phyloP scores from a whole-genome alignment of 2,113 vertebrate species.

The Crotophaga sulcirostris region DNA sequence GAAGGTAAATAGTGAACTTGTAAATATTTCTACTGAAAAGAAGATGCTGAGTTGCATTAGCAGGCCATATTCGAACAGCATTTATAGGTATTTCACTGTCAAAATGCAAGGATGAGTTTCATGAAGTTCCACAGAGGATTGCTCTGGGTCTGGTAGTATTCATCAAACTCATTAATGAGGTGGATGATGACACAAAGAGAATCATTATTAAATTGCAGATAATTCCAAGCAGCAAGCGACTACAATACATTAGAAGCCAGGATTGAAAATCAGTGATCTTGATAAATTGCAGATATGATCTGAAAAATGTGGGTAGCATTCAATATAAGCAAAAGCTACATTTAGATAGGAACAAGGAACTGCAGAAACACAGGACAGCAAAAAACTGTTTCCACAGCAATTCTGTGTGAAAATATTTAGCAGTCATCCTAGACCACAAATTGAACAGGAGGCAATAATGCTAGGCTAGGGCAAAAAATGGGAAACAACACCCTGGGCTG shows the following conservation, averaged over 20 bases:
- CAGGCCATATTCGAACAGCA: background rate
- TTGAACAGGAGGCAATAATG: background rate
- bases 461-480: background rate
- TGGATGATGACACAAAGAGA: background rate
- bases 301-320: background rate
- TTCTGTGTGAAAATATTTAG: background rate
- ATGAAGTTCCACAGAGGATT: background rate
- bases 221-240: conserved; percentile 14
- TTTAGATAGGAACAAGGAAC: background rate
- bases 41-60: background rate
- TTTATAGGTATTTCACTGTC: background rate
- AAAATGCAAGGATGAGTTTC: background rate
- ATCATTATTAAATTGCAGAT: conserved; percentile 22
- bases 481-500: background rate
- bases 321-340: background rate
- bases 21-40: background rate
- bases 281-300: background rate
- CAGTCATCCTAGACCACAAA: background rate
- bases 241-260: background rate
- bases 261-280: conserved; percentile 1
- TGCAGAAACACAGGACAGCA: background rate
- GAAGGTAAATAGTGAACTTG: background rate
- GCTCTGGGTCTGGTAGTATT: background rate
- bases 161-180: background rate
- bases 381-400: background rate